Conservation (phyloP, 2,888 invertebrate species). For the Lacanobia wlatinum region DNA sequence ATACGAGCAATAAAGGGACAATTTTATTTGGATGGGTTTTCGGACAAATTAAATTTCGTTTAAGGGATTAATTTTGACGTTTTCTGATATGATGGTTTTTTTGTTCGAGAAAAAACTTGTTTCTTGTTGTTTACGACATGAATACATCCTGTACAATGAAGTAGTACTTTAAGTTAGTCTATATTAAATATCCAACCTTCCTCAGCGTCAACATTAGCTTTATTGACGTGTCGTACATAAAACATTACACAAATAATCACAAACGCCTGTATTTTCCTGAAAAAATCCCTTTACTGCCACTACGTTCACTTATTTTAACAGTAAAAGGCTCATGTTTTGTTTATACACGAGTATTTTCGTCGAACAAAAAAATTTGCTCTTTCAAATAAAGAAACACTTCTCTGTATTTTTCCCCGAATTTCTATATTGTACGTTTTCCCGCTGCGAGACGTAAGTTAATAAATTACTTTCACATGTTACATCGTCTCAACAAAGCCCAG, state of each 20-base stretch:
- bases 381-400: slow-evolving; percentile 62
- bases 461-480: slow-evolving; percentile 77
- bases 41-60: slow-evolving; percentile 57
- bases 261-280: slow-evolving; percentile 18
- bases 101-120: background rate
- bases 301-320: slow-evolving; percentile 42
- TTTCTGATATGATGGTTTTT: slow-evolving; percentile 8
- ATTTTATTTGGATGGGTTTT: slow-evolving; percentile 58
- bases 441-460: slow-evolving; percentile 72
- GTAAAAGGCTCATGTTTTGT: slow-evolving; percentile 46
- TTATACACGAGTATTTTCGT: slow-evolving; percentile 39
- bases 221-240: slow-evolving; percentile 41
- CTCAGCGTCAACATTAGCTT: slow-evolving; percentile 5
- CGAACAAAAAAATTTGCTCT: slow-evolving; percentile 51
- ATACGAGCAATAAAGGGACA: slow-evolving; percentile 61
- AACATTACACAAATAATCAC: slow-evolving; percentile 38
- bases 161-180: background rate
- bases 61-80: slow-evolving; percentile 43
- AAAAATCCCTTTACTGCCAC: slow-evolving; percentile 40
- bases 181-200: slow-evolving; percentile 8
- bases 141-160: background rate
- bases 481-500: slow-evolving; percentile 75
- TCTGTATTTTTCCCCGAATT: slow-evolving; percentile 63
- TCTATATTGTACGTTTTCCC: slow-evolving; percentile 66
- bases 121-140: background rate